A percentile compares a stretch with the other conserved stretches of the same genome.
Evolutionary conservation across 1,140 invertebrate species (phyloP).

Genomic region (Leguminivora glycinivorella): DNA sequence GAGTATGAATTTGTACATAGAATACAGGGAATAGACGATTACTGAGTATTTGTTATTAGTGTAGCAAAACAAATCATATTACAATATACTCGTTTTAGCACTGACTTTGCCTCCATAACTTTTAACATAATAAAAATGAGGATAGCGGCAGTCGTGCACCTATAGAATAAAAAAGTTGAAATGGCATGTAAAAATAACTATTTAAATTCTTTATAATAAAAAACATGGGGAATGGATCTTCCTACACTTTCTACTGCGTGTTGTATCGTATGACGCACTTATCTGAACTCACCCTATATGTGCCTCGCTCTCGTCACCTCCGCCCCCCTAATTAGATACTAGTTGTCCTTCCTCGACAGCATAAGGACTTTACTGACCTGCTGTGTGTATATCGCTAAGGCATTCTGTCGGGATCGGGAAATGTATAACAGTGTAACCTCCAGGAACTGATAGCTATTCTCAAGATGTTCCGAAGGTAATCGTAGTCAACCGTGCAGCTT

Average conservation of each 20-base stretch:
- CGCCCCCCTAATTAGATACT: conserved; percentile 8
- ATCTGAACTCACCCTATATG: not conserved
- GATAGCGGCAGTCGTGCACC: too few relatives aligned
- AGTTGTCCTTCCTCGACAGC: not conserved
- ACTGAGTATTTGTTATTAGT: too few relatives aligned
- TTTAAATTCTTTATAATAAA: too few relatives aligned
- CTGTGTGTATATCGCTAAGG: not conserved
- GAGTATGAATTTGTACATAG: too few relatives aligned
- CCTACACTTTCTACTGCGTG: not conserved
- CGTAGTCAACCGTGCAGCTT: not conserved
- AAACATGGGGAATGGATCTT: too few relatives aligned
- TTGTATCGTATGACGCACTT: not conserved
- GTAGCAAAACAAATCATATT: too few relatives aligned
- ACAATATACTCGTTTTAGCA: too few relatives aligned
- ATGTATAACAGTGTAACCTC: not conserved
- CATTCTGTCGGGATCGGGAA: not conserved
- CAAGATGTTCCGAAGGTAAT: not conserved
- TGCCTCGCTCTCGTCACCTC: not conserved
- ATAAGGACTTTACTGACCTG: not conserved
- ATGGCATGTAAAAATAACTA: too few relatives aligned
- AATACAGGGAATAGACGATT: too few relatives aligned
- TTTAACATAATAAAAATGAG: too few relatives aligned
- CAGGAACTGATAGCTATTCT: not conserved
- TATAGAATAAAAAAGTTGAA: too few relatives aligned
- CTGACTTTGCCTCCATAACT: too few relatives aligned